These are phyloP conservation scores for Malurus melanocephalus DNA, from an alignment of 2,113 vertebrate species.

Conservation along the genomic window DNA sequence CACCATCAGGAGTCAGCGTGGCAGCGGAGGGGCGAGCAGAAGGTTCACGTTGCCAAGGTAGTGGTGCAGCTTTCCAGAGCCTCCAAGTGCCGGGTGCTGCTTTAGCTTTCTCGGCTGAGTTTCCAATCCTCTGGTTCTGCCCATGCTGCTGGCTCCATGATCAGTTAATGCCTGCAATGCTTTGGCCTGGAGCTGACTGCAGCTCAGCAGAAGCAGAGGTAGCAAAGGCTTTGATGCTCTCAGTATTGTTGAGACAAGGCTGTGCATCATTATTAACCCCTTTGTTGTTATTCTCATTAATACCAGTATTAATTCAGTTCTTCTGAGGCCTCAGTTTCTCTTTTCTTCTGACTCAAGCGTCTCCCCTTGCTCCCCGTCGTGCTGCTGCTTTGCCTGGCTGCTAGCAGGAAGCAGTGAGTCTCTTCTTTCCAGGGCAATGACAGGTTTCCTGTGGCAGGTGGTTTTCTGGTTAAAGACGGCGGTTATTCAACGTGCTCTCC, in stretches of 20 bases:
- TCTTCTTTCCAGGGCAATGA: constrained; percentile 81
- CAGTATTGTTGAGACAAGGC: neutral
- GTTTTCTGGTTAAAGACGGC: constrained; percentile 72
- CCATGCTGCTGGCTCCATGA: neutral
- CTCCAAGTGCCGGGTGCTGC: neutral
- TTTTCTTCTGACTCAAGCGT: constrained; percentile 37
- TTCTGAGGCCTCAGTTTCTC: constrained; percentile 23
- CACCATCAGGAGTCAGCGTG: fast-evolving
- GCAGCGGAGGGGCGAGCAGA: fast-evolving
- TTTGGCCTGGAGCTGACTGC: neutral
- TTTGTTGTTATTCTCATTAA: constrained; percentile 45
- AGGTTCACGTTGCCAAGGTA: neutral
- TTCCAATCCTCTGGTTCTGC: neutral
- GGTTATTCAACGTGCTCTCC: constrained; percentile 11
- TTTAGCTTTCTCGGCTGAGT: neutral
- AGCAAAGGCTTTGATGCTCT: neutral
- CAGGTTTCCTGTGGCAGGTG: constrained; percentile 81
- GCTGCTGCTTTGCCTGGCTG: constrained; percentile 45
- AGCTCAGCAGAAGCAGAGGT: neutral
- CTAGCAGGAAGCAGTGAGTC: constrained; percentile 78
- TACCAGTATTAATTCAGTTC: constrained; percentile 39
- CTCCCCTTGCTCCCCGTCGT: neutral
- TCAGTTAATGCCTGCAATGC: neutral
- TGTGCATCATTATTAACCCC: neutral
- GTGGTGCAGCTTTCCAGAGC: neutral